These are phyloP conservation scores for Apostichopus californicus DNA, from an alignment of 35 echinoderm and acorn worm genomes.

Conservation along the genomic window DNA sequence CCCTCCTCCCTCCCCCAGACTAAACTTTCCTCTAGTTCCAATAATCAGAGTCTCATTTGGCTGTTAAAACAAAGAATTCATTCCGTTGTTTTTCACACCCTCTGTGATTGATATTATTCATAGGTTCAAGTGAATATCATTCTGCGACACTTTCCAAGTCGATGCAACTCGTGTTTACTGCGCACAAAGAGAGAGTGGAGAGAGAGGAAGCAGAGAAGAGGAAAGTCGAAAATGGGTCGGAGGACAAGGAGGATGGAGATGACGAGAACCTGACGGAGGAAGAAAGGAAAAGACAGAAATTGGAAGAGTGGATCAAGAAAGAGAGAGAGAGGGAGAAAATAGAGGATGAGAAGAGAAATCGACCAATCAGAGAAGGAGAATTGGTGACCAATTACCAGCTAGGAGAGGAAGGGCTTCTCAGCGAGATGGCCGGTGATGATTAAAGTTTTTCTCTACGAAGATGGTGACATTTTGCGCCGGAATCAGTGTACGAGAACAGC, in stretches of 20 bases:
- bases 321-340: conserved; percentile 8
- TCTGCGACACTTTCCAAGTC: conserved; percentile 2
- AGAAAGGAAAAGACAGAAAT: neutral
- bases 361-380: neutral
- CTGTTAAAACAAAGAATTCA: no score
- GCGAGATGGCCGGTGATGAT: neutral
- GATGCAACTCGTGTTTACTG: conserved; percentile 29
- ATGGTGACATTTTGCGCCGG: no score
- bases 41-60: no score
- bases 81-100: no score
- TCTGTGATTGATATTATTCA: no score
- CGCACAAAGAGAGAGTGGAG: conserved; percentile 17
- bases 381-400: neutral
- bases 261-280: neutral
- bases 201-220: conserved; percentile 35
- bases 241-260: neutral
- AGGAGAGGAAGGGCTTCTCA: neutral
- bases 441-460: no score
- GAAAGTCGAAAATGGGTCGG: neutral
- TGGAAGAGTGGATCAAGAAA: neutral
- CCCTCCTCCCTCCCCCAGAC: no score
- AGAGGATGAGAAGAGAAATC: conserved; percentile 30
- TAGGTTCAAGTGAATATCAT: neutral
- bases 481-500: no score
- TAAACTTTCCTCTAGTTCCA: no score